phyloP scores from a whole-genome alignment of 2,888 invertebrate species.

The Mycogona germanica region DNA sequence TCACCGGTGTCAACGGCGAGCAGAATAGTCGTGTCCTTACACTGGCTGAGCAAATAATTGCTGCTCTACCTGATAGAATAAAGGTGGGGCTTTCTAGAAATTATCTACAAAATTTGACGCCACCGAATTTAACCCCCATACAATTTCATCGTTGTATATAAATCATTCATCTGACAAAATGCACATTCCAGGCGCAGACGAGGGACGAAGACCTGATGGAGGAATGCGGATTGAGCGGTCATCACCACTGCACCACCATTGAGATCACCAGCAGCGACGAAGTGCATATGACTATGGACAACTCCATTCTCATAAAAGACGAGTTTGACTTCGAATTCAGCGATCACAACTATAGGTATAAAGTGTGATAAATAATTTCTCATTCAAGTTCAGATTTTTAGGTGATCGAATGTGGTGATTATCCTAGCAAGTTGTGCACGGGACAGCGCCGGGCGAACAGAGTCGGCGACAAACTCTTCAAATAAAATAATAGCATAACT shows the following conservation, averaged over 20 bases:
- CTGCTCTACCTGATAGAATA: slow-evolving; percentile 94
- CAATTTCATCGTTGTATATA: not conserved
- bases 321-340: slow-evolving; percentile 72
- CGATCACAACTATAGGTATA: slow-evolving; percentile 68
- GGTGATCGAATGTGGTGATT: no score
- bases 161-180: no score
- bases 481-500: no score
- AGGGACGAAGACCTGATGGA: slow-evolving; percentile 22
- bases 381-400: no score
- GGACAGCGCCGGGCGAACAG: no score
- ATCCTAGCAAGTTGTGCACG: no score
- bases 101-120: no score
- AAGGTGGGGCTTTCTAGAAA: slow-evolving; percentile 54
- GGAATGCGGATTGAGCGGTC: slow-evolving; percentile 22
- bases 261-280: slow-evolving; percentile 42
- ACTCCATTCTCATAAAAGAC: slow-evolving; percentile 23
- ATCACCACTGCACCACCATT: slow-evolving; percentile 52
- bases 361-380: not conserved
- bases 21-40: slow-evolving; percentile 84
- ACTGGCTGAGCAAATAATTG: slow-evolving; percentile 94
- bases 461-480: no score
- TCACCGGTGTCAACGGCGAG: slow-evolving; percentile 49
- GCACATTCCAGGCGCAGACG: slow-evolving; percentile 19
- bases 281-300: slow-evolving; percentile 19
- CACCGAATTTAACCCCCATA: not conserved